phyloP scores from a whole-genome alignment of 35 echinoderm and acorn worm genomes.

The Heliocidaris tuberculata region DNA sequence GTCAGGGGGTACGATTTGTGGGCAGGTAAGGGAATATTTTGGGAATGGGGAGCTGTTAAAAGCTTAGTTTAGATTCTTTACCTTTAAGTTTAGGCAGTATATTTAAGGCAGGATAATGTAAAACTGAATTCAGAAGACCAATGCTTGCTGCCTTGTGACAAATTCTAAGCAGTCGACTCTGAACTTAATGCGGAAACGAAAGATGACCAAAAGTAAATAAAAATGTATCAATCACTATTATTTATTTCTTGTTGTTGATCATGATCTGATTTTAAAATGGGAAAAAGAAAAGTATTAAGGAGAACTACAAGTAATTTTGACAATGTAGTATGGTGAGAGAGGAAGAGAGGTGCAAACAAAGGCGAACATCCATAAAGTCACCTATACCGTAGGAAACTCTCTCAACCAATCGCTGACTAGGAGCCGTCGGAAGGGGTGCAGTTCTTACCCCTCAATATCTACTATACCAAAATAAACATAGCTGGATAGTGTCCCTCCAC shows the following conservation, averaged over 20 bases:
- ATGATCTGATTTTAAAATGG: too few relatives aligned
- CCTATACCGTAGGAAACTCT: neutral
- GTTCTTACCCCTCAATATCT: neutral
- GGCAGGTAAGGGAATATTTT: neutral
- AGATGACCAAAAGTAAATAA: neutral
- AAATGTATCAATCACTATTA: neutral
- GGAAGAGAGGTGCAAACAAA: slow-evolving; percentile 15
- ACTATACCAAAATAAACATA: slow-evolving; percentile 38
- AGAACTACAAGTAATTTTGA: neutral
- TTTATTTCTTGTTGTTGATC: too few relatives aligned
- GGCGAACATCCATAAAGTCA: neutral
- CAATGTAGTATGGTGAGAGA: neutral
- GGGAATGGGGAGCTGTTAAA: neutral
- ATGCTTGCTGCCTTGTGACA: too few relatives aligned
- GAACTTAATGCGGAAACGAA: neutral
- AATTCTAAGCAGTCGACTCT: too few relatives aligned
- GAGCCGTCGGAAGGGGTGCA: neutral
- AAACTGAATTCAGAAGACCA: too few relatives aligned
- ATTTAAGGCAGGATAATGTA: too few relatives aligned
- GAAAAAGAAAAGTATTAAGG: neutral
- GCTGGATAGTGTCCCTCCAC: neutral
- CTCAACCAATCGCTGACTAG: neutral
- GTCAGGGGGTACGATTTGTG: neutral
- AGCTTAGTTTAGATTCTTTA: neutral
- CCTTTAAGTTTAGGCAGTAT: too few relatives aligned